Evolutionary conservation across 1,140 invertebrate genomes (phyloP).

Genomic region (Hycleus phaleratus): DNA sequence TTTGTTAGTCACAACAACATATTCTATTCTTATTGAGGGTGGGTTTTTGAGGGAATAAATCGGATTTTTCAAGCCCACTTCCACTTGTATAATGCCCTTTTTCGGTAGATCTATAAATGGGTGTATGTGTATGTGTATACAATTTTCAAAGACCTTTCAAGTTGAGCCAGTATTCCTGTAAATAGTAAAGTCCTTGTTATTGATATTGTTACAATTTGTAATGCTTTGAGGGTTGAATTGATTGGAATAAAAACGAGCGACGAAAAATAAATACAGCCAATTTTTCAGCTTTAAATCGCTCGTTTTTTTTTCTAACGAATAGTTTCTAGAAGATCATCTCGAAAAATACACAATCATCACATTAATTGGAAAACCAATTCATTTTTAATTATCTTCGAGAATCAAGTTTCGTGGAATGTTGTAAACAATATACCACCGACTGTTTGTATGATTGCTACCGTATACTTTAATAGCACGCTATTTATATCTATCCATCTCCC

Average conservation of each 20-base stretch:
- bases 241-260: background rate
- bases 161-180: constrained; percentile 21
- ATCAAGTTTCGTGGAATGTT: too few species aligned
- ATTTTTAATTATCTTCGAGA: too few species aligned
- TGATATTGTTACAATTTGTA: constrained; percentile 24
- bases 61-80: constrained; percentile 41
- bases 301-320: too few species aligned
- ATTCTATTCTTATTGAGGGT: constrained; percentile 17
- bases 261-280: too few species aligned
- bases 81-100: constrained; percentile 38
- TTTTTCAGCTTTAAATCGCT: too few species aligned
- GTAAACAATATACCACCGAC: too few species aligned
- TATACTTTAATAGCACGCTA: constrained; percentile 17
- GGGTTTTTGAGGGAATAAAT: constrained; percentile 35
- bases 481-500: background rate
- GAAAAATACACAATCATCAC: too few species aligned
- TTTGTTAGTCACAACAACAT: too few species aligned
- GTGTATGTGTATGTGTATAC: constrained; percentile 15
- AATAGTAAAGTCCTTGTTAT: constrained; percentile 25
- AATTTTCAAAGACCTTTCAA: constrained; percentile 27
- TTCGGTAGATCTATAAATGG: constrained; percentile 23
- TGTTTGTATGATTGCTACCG: constrained; percentile 27
- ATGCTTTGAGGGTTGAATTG: constrained; percentile 3
- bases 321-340: too few species aligned
- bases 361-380: too few species aligned